Evolutionary conservation across 2,888 invertebrate species (phyloP).

Genomic region (Druceiella hillmani): DNA sequence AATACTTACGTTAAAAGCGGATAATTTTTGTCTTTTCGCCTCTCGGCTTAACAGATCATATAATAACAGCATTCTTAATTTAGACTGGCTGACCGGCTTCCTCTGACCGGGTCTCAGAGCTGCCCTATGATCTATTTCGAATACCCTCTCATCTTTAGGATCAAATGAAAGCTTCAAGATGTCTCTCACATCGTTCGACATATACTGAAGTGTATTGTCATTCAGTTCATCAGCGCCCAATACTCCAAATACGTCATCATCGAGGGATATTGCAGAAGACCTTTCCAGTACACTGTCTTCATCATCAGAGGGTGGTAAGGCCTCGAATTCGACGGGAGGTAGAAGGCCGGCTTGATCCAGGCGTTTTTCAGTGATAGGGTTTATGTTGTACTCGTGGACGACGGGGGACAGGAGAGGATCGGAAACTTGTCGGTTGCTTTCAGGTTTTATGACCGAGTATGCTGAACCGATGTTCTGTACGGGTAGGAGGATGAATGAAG

Average conservation of each 20-base stretch:
- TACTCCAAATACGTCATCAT: conserved; percentile 6
- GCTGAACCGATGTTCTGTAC: conserved; percentile 32
- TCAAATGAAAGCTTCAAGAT: conserved; percentile 41
- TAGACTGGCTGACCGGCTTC: conserved; percentile 52
- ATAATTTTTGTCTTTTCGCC: conserved; percentile 56
- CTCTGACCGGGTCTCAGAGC: conserved; percentile 34
- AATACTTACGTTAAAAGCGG: conserved; percentile 53
- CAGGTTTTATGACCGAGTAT: conserved; percentile 39
- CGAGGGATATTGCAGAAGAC: conserved; percentile 1
- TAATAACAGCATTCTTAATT: conserved; percentile 53
- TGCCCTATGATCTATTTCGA: conserved; percentile 36
- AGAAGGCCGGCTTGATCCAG: conserved; percentile 32
- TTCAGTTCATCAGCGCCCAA: conserved; percentile 32
- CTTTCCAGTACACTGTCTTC: conserved; percentile 25
- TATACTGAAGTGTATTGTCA: conserved; percentile 42
- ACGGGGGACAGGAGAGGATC: conserved; percentile 37
- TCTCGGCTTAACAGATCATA: conserved; percentile 63
- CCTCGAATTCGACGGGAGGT: conserved; percentile 32
- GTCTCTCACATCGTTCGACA: conserved; percentile 39
- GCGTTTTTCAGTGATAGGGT: conserved; percentile 38
- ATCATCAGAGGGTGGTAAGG: conserved; percentile 31
- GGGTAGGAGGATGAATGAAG: conserved; percentile 39
- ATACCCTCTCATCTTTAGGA: conserved; percentile 35
- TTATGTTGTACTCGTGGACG: conserved; percentile 33
- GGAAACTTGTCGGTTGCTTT: conserved; percentile 31